Evolutionary conservation across 2,113 vertebrate species (phyloP), one percentile per base, ranked within the genome.

Genomic region (Oreochromis spilurus): DNA sequence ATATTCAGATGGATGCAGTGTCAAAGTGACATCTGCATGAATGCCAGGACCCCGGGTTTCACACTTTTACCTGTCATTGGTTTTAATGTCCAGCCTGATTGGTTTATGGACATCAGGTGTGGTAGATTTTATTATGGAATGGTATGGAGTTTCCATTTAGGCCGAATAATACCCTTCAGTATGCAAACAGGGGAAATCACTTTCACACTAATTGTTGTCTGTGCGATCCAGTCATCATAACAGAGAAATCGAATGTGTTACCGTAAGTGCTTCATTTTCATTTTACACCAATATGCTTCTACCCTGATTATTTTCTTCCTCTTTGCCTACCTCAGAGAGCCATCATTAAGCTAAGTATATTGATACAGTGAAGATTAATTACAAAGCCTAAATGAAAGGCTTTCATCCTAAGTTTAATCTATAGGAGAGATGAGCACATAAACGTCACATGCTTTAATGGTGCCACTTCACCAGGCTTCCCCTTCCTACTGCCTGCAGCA

Each of bases 361-460:
- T 86, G 62, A 81, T 34, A 43, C 53, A 86, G 79, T 83, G 16
- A 77, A 92, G 87, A 91, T 93, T 89, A 88, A 92, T 92, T 81
- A 89, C 80, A 75, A 87, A 89, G 48, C 53, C 62, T 83, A 83
- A 91, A 82, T 84, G 78, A 91, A 84, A 54, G 84, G 82, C 87
- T 89, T 93, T 92, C 89, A 86, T 84, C 86, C 43, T 45, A 75
- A 86, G 57, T 87, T 89, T 52, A 84, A 48, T 54, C 83, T 85
- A 48, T 2, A 2, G 75, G 40, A 21, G 60, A 83, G 82, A 88
- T 79, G 75, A 89, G 26, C 21, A 36, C 34, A 85, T 84, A 65
- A 86, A 92, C 24, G 29, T 90, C 81, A 87, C 31, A 43, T 29
- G 72, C 58, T 88, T 77, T 53, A 72, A 82, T 55, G 43, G 57